Base-by-base conservation (phyloP, 1,140 invertebrate species). In the Cepaea nemoralis region DNA sequence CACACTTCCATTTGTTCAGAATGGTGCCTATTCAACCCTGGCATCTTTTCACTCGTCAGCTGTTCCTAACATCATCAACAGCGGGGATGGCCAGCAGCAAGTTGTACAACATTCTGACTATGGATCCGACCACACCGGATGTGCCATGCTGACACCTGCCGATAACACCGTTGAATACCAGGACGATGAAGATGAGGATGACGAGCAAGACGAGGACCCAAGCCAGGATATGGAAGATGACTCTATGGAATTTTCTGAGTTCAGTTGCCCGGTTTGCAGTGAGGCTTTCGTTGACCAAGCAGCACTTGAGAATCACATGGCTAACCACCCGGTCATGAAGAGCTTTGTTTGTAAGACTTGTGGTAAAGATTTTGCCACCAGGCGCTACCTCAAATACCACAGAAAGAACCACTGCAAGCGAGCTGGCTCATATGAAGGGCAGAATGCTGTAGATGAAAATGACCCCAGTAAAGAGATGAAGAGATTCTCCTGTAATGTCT, bases 381-480 rank as follows among this genome's bases (percentile, higher is more conserved):
- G 50, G n/a, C 76, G 76, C 31, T 77, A 77, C 55, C 76, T 77
- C 22, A 77, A 77, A 35, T 77, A 77, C 37, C 76, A 77, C 76
- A 22, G 76, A 19, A 77, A 77, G 35, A 77, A 77, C 37, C 76
- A 77, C 55, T 77, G 76, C n/a, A 77, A 77, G 19, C 10, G 76
- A 35, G 76, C 76, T n/a, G 76, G 76, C 16, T 77, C 76, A 14
- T 66, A 77, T 35, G 76, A 77, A 31, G 76, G 76, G 2, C 27
- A 37, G 31, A 37, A 37, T 14, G 76, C 63, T 24, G 33, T 63
- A 3, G 76, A 77, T 3, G 76, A 77, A 35, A 66, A 35, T 14
- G 55, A 63, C 33, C 50, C 50, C 5, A 66, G n/a, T 37, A 55
- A 37, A 35, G 76, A 66, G 50, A 6, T 66, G 8, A 77, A 66